Conservation (phyloP, 2,797 vertebrate genomes). For the Sphaeramia orbicularis region DNA sequence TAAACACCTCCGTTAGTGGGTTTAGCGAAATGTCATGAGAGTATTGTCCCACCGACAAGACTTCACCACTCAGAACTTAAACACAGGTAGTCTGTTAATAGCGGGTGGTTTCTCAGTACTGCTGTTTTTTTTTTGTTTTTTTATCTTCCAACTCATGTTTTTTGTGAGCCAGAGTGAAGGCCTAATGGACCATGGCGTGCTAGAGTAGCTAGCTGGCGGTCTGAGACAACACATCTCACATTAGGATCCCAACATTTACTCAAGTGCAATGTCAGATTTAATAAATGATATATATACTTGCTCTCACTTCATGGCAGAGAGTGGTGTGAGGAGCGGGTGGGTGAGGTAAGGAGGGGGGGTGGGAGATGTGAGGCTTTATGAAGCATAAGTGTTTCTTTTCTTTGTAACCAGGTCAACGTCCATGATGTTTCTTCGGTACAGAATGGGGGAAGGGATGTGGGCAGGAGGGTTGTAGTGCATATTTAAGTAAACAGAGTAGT, state of each 20-base stretch:
- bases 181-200: conserved; percentile 80
- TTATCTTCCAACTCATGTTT: conserved; percentile 67
- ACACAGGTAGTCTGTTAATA: conserved; percentile 54
- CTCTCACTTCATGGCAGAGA: conserved; percentile 37
- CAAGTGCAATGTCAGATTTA: conserved; percentile 78
- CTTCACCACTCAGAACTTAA: conserved; percentile 20
- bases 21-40: conserved; percentile 55
- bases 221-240: conserved; percentile 71
- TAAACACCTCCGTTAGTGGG: conserved; percentile 56
- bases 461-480: conserved; percentile 33
- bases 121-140: conserved; percentile 44
- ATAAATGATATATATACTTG: conserved; percentile 77
- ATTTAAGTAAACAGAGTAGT: conserved; percentile 24
- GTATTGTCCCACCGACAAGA: conserved; percentile 22
- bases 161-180: conserved; percentile 77
- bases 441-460: conserved; percentile 18
- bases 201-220: conserved; percentile 59
- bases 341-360: conserved; percentile 34
- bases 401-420: conserved; percentile 70
- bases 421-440: conserved; percentile 43
- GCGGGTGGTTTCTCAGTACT: conserved; percentile 44
- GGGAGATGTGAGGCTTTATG: conserved; percentile 54
- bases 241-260: conserved; percentile 69
- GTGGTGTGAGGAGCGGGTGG: conserved; percentile 40
- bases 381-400: conserved; percentile 59